Conservation (phyloP, 1,140 invertebrate genomes). For the Drepana arcuata region DNA sequence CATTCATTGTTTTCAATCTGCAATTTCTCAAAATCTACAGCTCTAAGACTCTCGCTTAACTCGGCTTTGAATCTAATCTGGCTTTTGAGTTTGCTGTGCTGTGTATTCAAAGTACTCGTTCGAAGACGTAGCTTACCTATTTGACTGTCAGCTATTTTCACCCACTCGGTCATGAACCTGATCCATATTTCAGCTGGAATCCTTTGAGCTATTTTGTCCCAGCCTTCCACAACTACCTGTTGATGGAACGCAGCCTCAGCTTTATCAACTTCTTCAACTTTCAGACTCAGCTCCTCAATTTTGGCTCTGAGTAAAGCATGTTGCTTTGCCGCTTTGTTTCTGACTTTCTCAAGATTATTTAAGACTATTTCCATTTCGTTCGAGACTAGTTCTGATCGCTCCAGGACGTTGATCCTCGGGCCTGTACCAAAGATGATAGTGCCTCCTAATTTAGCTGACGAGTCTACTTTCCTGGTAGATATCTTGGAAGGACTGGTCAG, state of each 20-base stretch:
- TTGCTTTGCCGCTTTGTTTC: conserved; percentile 35
- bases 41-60: conserved; percentile 60
- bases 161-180: conserved; percentile 68
- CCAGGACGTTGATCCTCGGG: conserved; percentile 51
- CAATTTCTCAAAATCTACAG: conserved; percentile 73
- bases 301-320: conserved; percentile 53
- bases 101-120: conserved; percentile 65
- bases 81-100: conserved; percentile 60
- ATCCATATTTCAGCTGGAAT: conserved; percentile 72
- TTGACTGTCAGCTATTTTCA: conserved; percentile 55
- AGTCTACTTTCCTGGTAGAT: conserved; percentile 40
- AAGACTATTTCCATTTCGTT: conserved; percentile 64
- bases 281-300: conserved; percentile 65
- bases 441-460: conserved; percentile 43
- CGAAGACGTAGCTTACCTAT: conserved; percentile 68
- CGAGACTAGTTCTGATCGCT: conserved; percentile 57
- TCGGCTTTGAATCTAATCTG: conserved; percentile 64
- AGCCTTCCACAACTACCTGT: conserved; percentile 49
- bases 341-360: conserved; percentile 30
- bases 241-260: conserved; percentile 6
- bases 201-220: conserved; percentile 65
- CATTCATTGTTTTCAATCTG: conserved; percentile 71
- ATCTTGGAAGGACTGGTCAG: conserved; percentile 43
- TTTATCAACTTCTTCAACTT: conserved; percentile 54
- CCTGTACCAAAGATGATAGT: conserved; percentile 39